Conservation (phyloP, 2,888 invertebrate species). For the Malthinus seriepunctatus region DNA sequence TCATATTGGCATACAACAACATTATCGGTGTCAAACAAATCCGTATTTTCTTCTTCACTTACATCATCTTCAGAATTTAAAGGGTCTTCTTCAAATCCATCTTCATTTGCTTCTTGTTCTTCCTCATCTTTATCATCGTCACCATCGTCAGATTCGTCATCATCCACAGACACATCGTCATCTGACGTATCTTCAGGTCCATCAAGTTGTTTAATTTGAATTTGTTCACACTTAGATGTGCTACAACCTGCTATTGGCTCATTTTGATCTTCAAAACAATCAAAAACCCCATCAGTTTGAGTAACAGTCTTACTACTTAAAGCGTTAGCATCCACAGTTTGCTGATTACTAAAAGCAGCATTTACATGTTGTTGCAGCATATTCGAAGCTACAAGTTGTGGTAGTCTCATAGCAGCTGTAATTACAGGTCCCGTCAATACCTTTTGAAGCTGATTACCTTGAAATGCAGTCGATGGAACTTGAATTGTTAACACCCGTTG, state of each 20-base stretch:
- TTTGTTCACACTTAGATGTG: not conserved
- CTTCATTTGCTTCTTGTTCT: constrained; percentile 8
- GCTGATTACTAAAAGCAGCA: constrained; percentile 60
- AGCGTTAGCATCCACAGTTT: constrained; percentile 22
- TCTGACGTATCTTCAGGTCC: constrained; percentile 8
- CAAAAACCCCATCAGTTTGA: constrained; percentile 36
- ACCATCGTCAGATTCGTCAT: constrained; percentile 6
- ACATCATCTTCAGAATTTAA: constrained; percentile 23
- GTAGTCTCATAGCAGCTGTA: constrained; percentile 86
- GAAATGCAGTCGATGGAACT: constrained; percentile 82
- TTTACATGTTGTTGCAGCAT: constrained; percentile 89
- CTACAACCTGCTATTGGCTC: not conserved
- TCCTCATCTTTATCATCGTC: constrained; percentile 9
- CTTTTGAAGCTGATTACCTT: constrained; percentile 64
- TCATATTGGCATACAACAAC: constrained; percentile 23
- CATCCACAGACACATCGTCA: constrained; percentile 1
- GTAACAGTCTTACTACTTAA: constrained; percentile 38
- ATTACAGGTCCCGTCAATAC: constrained; percentile 87
- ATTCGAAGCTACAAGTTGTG: constrained; percentile 78
- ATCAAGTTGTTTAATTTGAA: constrained; percentile 3
- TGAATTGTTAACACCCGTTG: constrained; percentile 82
- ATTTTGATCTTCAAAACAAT: not conserved
- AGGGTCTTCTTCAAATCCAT: constrained; percentile 2
- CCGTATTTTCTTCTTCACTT: constrained; percentile 16
- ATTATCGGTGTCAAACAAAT: constrained; percentile 21